Conservation (phyloP, 2,797 vertebrate species). For the Crossoptilon crossoptilon region DNA sequence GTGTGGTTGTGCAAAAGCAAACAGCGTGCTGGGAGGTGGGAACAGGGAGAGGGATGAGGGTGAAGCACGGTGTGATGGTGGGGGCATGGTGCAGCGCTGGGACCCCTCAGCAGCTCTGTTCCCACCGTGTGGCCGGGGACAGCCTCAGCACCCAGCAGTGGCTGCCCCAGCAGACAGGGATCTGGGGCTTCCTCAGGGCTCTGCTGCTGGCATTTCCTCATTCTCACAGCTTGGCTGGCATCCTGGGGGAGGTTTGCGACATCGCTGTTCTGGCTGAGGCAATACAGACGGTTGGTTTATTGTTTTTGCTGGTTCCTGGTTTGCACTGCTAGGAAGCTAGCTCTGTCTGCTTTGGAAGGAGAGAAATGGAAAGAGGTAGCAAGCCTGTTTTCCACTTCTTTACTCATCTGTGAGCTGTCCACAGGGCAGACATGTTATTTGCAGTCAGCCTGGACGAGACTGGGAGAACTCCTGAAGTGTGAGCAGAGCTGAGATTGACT, state of each 20-base stretch:
- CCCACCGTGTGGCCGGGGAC: rapidly evolving
- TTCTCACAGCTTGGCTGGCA: neutral
- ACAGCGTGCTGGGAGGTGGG: neutral
- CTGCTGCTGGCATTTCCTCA: neutral
- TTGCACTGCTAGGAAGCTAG: rapidly evolving
- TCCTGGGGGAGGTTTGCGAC: neutral
- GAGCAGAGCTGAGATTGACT: neutral
- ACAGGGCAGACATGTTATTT: neutral
- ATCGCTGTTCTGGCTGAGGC: neutral
- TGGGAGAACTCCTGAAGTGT: neutral
- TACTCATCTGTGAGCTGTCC: neutral
- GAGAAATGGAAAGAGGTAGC: neutral
- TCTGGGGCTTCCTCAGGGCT: neutral
- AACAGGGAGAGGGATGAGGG: neutral
- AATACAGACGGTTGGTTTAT: neutral
- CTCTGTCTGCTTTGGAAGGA: neutral
- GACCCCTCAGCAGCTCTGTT: neutral
- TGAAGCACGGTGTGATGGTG: neutral
- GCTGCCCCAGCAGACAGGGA: neutral
- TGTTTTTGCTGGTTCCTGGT: conserved; percentile 12
- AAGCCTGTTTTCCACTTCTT: neutral
- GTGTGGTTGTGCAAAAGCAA: conserved; percentile 28
- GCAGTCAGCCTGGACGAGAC: neutral
- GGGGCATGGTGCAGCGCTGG: rapidly evolving
- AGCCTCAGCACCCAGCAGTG: neutral